Evolutionary conservation across 2,888 invertebrate species (phyloP).

Genomic region (Acanthosepion esculentum): DNA sequence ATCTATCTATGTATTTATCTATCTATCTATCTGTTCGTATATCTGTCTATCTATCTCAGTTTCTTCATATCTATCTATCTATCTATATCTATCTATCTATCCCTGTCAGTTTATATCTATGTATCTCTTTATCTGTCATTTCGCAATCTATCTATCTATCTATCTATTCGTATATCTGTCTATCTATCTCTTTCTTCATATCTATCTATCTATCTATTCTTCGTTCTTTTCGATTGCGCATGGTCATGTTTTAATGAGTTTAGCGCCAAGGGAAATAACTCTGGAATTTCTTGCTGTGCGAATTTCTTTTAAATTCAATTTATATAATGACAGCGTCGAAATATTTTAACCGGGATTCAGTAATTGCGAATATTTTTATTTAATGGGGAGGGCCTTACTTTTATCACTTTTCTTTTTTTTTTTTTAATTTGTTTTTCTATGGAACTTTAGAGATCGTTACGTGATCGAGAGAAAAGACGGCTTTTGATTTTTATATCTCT

Average conservation of each 20-base stretch:
- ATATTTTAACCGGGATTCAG: background rate
- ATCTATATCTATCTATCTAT: background rate
- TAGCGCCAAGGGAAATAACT: conserved; percentile 3
- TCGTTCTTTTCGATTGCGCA: background rate
- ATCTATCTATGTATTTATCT: background rate
- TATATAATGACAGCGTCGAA: background rate
- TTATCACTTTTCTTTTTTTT: background rate
- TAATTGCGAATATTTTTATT: conserved; percentile 2
- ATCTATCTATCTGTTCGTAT: background rate
- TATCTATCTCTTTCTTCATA: no score
- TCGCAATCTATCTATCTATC: background rate
- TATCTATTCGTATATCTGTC: no score
- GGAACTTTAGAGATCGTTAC: background rate
- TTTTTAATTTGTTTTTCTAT: background rate
- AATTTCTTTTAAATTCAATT: background rate
- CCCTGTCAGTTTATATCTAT: background rate
- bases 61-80: background rate
- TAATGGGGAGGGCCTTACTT: background rate
- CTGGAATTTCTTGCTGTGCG: background rate
- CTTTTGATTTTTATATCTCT: background rate
- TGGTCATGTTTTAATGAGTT: background rate
- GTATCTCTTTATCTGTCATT: background rate
- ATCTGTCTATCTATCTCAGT: background rate
- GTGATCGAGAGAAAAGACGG: background rate
- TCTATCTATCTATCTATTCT: background rate